These are phyloP conservation scores for Drosophila guanche DNA, from an alignment of 1,140 invertebrate genomes.

Conservation along the genomic window DNA sequence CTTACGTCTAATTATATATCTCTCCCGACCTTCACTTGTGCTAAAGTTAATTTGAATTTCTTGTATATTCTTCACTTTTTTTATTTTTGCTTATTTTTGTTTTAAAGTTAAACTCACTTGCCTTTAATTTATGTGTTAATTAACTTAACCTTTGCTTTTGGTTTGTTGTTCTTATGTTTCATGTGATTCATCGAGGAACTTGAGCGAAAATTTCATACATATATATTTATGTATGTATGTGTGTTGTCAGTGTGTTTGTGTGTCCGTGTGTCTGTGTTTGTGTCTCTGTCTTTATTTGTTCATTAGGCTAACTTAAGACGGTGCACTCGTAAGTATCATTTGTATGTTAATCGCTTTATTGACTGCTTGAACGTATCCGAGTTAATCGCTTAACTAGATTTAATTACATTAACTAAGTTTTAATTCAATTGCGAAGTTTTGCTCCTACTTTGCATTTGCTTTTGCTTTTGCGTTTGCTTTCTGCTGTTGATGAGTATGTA, in stretches of 20 bases:
- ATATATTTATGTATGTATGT: slow-evolving; percentile 23
- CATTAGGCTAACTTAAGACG: slow-evolving; percentile 66
- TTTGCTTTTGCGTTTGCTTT: slow-evolving; percentile 51
- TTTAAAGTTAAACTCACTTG: slow-evolving; percentile 73
- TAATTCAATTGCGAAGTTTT: slow-evolving; percentile 78
- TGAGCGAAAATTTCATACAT: slow-evolving; percentile 74
- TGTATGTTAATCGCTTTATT: slow-evolving; percentile 65
- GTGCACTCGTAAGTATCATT: slow-evolving; percentile 55
- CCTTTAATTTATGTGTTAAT: slow-evolving; percentile 61
- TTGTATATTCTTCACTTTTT: not conserved
- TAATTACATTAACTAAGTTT: slow-evolving; percentile 72
- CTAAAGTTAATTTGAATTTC: slow-evolving; percentile 52
- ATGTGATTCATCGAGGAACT: slow-evolving; percentile 74
- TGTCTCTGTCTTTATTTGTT: slow-evolving; percentile 40
- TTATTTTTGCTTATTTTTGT: slow-evolving; percentile 21
- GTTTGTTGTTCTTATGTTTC: slow-evolving; percentile 38
- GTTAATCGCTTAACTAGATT: slow-evolving; percentile 57
- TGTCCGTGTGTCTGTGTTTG: slow-evolving; percentile 6
- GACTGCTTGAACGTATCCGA: slow-evolving; percentile 65
- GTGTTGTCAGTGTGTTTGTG: slow-evolving; percentile 8
- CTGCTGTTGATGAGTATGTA: slow-evolving; percentile 32
- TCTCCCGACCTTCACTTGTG: slow-evolving; percentile 36
- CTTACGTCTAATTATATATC: slow-evolving; percentile 50
- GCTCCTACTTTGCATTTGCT: slow-evolving; percentile 73
- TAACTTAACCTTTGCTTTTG: slow-evolving; percentile 58